Evolutionary conservation across 2,888 invertebrate genomes (phyloP), one percentile per base, ranked within the genome.

Genomic region (Erebia epiphron): DNA sequence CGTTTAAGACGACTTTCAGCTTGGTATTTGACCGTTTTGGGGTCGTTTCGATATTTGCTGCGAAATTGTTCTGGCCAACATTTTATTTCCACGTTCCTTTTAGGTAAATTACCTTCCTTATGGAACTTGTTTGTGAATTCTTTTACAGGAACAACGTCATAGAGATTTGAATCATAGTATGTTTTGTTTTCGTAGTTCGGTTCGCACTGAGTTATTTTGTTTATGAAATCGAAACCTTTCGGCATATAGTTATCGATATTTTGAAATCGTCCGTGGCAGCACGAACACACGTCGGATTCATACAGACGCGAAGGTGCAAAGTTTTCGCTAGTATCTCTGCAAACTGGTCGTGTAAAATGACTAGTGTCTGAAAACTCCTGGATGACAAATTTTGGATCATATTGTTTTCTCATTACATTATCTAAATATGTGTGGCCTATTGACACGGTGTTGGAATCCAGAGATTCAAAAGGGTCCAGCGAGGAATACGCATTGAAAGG

Each of bases 71-170:
- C 84, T 1, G 83, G 81, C 78, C 79, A 82, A 70, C 77, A 80
- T 72, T 10, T 76, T 68, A 18, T 70, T 74, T 67, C 76, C 80
- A 46, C 69, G 67, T 57, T 82, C 78, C 52, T 79, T 84, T 69
- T 80, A 83, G 10, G 70, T 52, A 50, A 68, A 18, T 80, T 79
- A 0, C 76, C 74, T 43, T 80, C 76, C 65, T 81, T 83, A 67
- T 76, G 77, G 18, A 71, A 69, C 76, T 82, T 84, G 5, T 75
- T 18, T 1, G 84, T 64, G 43, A 82, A 84, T 75, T 92, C 91
- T 77, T 83, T 91, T 2, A 92, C 91, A 1, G 92, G 92, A 21
- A 88, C 75, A 18, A 91, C 74, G 74, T 92, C 92, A 62, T 91
- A 91, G 49, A 85, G 79, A 68, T 84, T 86, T 3, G 89, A 84